phyloP scores from a whole-genome alignment of 1,140 invertebrate species.

The Drosophila persimilis region DNA sequence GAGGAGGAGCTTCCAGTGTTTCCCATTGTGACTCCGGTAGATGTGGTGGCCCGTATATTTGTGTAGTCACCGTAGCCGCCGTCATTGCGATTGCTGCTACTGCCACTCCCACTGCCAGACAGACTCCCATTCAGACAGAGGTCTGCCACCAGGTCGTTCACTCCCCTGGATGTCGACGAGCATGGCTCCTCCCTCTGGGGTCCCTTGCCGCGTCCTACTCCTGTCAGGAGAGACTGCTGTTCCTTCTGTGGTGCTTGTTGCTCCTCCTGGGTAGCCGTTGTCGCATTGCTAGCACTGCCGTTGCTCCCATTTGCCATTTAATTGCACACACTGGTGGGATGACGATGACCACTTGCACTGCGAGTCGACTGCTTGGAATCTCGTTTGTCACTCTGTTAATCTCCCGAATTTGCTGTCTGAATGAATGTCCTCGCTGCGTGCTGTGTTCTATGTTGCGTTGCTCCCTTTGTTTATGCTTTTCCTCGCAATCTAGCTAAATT shows the following conservation, averaged over 20 bases:
- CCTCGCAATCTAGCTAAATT: constrained; percentile 53
- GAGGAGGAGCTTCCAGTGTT: constrained; percentile 21
- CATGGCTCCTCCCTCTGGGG: constrained; percentile 20
- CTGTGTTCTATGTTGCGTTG: constrained; percentile 26
- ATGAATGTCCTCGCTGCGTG: background rate
- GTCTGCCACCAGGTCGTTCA: constrained; percentile 75
- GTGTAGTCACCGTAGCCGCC: constrained; percentile 51
- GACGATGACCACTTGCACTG: too few relatives aligned
- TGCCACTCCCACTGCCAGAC: constrained; percentile 23
- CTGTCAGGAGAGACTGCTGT: constrained; percentile 33
- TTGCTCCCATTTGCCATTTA: constrained; percentile 77
- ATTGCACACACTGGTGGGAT: constrained; percentile 15
- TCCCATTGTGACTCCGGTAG: constrained; percentile 9
- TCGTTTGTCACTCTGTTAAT: background rate
- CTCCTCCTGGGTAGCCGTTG: constrained; percentile 28
- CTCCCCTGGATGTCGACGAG: constrained; percentile 5
- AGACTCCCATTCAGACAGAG: constrained; percentile 46
- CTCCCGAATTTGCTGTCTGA: background rate
- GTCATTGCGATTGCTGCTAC: constrained; percentile 16
- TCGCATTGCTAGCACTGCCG: constrained; percentile 59
- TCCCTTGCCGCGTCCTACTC: constrained; percentile 21
- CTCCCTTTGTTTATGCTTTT: constrained; percentile 41
- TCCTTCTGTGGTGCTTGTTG: constrained; percentile 30
- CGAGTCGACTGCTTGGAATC: background rate
- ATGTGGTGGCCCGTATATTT: constrained; percentile 47